Base-by-base conservation (phyloP, 2,797 vertebrate species). In the Tamandua tetradactyla region DNA sequence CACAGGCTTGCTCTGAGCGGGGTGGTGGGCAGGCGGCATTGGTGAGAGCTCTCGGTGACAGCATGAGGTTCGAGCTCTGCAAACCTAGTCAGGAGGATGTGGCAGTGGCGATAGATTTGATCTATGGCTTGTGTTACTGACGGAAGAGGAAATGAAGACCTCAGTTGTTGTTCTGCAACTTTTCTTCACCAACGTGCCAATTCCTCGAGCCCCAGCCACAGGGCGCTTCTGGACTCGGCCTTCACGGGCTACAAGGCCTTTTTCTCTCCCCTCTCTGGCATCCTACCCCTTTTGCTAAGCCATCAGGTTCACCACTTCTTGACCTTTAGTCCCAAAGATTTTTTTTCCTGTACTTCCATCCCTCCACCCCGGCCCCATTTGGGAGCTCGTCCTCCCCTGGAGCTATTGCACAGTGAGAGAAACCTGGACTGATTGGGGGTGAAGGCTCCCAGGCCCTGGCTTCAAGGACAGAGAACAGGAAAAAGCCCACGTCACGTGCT, bases 121-220 rank as follows among this genome's bases (percentile, higher is more conserved):
- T 62, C 32, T 47, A 32, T 64, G 40, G 25, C 7, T 13, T 78
- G 40, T 40, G 32, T 80, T 90, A n/a, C 3, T 42, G 30, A 42
- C 14, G 52, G 57, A 74, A 88, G 40, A 87, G 78, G 35, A 64
- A 89, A 35, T 47, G 47, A 91, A 14, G 61, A 0, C 40, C 20
- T 72, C 35, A 89, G 59, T 79, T 32, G 76, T 83, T 72, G 14
- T 62, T 87, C 64, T 87, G 64, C 32, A 61, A 52, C 47, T 85
- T 93, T 93, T 93, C 75, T 88, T 49, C 40, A 91, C 44, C 44
- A 91, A 44, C n/a, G 27, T 82, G n/a, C 52, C 55, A 72, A 14
- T 75, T 42, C 59, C 37, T 76, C 80, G 64, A 49, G 17, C 12
- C 14, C 22, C 66, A 49, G 25, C 37, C 80, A 62, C 72, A 69